A percentile compares a stretch with the other conserved stretches of the same genome.
Conservation (phyloP, 30 jellyfish, hydroid and myxozoan genomes). For the Euphysa ruthae region DNA sequence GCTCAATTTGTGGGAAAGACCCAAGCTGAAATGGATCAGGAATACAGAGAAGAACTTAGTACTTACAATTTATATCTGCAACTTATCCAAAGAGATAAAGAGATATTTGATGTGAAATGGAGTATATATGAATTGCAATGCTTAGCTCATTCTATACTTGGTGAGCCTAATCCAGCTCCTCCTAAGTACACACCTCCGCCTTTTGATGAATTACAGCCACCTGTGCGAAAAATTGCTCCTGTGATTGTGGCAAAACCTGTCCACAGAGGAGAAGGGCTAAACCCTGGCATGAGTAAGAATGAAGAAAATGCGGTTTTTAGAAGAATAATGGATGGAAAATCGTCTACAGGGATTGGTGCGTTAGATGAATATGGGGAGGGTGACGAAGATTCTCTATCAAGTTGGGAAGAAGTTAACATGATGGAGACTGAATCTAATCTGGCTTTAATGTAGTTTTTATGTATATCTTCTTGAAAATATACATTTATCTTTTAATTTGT, state of each 20-base stretch:
- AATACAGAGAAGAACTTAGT: constrained; percentile 8
- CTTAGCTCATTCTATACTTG: not conserved
- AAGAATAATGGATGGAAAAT: constrained; percentile 12
- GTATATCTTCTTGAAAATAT: too few relatives aligned
- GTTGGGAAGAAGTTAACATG: constrained; percentile 64
- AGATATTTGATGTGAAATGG: constrained; percentile 25
- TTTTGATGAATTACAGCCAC: not conserved
- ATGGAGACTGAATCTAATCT: not conserved
- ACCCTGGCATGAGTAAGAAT: not conserved
- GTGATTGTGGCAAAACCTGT: not conserved
- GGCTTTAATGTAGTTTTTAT: too few relatives aligned
- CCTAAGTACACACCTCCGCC: constrained; percentile 28
- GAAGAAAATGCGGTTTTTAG: constrained; percentile 19
- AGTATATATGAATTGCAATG: constrained; percentile 24
- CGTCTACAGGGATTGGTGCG: constrained; percentile 10
- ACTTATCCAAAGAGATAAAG: constrained; percentile 30
- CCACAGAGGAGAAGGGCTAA: not conserved
- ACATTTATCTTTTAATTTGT: too few relatives aligned
- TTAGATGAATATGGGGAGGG: constrained; percentile 4
- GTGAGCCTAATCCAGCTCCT: constrained; percentile 1
- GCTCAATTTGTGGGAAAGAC: not conserved
- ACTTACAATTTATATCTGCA: constrained; percentile 5
- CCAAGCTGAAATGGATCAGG: not conserved
- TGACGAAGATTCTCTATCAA: constrained; percentile 5
- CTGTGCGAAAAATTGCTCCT: constrained; percentile 2